Evolutionary conservation across 2,113 vertebrate genomes (phyloP).

Genomic region (Labrus mixtus): DNA sequence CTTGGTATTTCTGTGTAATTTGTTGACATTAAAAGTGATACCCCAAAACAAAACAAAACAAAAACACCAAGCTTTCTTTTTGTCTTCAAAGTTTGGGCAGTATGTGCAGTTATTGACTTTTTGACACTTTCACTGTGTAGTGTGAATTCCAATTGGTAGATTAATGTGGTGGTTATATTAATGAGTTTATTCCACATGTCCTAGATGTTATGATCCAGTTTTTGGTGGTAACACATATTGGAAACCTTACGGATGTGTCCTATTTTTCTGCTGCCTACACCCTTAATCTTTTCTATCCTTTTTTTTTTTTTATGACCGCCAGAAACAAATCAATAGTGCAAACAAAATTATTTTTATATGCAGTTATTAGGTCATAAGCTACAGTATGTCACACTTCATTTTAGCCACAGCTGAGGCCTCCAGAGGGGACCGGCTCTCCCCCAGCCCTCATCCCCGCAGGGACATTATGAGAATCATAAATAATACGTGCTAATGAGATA

Average conservation of each 20-base stretch:
- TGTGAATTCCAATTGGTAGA: slow-evolving; percentile 6
- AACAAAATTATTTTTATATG: slow-evolving; percentile 94
- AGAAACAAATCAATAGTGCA: slow-evolving; percentile 90
- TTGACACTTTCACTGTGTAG: too few relatives aligned
- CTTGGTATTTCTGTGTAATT: neutral
- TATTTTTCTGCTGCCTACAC: slow-evolving; percentile 69
- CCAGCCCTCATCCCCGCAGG: slow-evolving; percentile 81
- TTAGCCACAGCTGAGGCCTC: slow-evolving; percentile 92
- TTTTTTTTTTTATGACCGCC: slow-evolving; percentile 86
- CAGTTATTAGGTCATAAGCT: slow-evolving; percentile 99
- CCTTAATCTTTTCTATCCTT: slow-evolving; percentile 69
- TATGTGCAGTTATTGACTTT: too few relatives aligned
- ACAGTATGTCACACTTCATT: slow-evolving; percentile 99
- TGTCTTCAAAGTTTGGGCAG: too few relatives aligned
- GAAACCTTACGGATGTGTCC: slow-evolving; percentile 26
- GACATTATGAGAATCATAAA: slow-evolving; percentile 96
- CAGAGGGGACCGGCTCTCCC: slow-evolving; percentile 63
- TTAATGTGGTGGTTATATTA: slow-evolving; percentile 18
- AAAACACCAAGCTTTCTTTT: too few relatives aligned
- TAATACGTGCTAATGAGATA: slow-evolving; percentile 97
- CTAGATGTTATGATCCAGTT: slow-evolving; percentile 83
- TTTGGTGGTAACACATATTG: slow-evolving; percentile 80
- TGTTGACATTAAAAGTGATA: neutral
- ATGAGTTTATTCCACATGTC: too few relatives aligned
- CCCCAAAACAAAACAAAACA: too few relatives aligned